Evolutionary conservation across 2,797 vertebrate genomes (phyloP).

Genomic region (Danio jaintianensis): DNA sequence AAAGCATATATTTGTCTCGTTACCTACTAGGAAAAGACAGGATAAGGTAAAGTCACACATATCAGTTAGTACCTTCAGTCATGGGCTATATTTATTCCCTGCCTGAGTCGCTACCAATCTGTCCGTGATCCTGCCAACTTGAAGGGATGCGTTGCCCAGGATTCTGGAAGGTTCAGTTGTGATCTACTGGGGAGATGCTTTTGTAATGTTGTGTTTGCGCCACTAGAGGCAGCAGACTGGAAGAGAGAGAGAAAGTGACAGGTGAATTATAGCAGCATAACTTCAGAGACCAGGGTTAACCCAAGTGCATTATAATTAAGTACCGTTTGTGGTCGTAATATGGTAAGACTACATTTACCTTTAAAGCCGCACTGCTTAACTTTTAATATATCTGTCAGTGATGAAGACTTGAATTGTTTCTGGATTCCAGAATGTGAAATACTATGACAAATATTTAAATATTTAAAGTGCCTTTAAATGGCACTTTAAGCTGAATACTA

Average conservation of each 20-base stretch:
- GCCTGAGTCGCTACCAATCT: slow-evolving; percentile 58
- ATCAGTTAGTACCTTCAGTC: slow-evolving; percentile 66
- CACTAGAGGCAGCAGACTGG: slow-evolving; percentile 41
- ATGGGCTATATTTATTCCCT: slow-evolving; percentile 76
- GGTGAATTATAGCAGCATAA: slow-evolving; percentile 51
- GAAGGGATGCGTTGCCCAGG: slow-evolving; percentile 29
- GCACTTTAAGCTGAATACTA: no score
- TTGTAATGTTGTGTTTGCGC: slow-evolving; percentile 3
- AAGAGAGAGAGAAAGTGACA: slow-evolving; percentile 1
- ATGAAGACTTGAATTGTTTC: neutral
- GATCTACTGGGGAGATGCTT: slow-evolving; percentile 8
- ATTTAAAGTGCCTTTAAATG: no score
- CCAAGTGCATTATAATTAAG: slow-evolving; percentile 47
- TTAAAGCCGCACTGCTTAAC: neutral
- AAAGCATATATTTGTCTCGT: slow-evolving; percentile 22
- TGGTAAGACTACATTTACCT: slow-evolving; percentile 19
- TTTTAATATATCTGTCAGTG: slow-evolving; percentile 8
- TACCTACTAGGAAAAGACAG: slow-evolving; percentile 59
- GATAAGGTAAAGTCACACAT: slow-evolving; percentile 72
- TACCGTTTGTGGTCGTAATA: slow-evolving; percentile 31
- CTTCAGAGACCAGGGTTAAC: slow-evolving; percentile 51
- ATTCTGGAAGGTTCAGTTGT: slow-evolving; percentile 55
- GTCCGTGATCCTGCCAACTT: slow-evolving; percentile 41
- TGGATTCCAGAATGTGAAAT: neutral
- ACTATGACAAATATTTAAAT: neutral